Conservation (phyloP, 2,888 invertebrate species). For the Yponomeuta malinellus region DNA sequence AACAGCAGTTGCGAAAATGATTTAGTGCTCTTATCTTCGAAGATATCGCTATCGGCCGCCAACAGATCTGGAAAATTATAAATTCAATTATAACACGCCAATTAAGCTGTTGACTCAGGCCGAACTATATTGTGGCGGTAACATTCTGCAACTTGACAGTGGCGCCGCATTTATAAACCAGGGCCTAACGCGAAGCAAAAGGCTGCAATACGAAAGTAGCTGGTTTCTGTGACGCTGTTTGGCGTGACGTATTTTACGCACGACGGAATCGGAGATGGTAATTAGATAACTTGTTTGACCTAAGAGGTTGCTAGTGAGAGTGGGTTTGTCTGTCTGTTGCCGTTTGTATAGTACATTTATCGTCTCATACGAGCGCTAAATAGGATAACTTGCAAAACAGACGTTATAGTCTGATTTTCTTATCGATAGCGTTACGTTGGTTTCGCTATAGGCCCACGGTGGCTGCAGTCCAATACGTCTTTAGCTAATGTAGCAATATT, state of each 20-base stretch:
- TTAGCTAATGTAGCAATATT: slow-evolving; percentile 4
- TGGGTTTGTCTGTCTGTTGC: too few relatives aligned
- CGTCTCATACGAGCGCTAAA: too few relatives aligned
- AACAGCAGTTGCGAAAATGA: slow-evolving; percentile 90
- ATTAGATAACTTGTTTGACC: too few relatives aligned
- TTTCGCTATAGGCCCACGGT: not conserved
- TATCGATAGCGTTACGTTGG: not conserved
- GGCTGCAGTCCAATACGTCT: not conserved
- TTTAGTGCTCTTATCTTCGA: slow-evolving; percentile 82
- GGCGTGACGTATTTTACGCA: too few relatives aligned
- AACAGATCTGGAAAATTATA: slow-evolving; percentile 79
- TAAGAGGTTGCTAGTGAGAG: too few relatives aligned
- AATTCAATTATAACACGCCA: slow-evolving; percentile 21
- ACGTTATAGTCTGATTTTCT: too few relatives aligned
- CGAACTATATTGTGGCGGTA: not conserved
- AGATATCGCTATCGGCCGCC: slow-evolving; percentile 79
- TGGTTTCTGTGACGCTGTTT: not conserved
- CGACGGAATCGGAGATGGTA: too few relatives aligned
- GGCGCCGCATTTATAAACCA: slow-evolving; percentile 10
- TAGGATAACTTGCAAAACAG: too few relatives aligned
- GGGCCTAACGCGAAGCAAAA: not conserved
- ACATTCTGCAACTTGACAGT: slow-evolving; percentile 2
- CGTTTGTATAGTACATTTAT: too few relatives aligned
- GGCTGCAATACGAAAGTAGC: not conserved
- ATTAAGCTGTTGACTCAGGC: slow-evolving; percentile 14